Evolutionary conservation across 2,797 vertebrate species (phyloP), one percentile per base, ranked within the genome.

Genomic region (Aplochiton taeniatus): DNA sequence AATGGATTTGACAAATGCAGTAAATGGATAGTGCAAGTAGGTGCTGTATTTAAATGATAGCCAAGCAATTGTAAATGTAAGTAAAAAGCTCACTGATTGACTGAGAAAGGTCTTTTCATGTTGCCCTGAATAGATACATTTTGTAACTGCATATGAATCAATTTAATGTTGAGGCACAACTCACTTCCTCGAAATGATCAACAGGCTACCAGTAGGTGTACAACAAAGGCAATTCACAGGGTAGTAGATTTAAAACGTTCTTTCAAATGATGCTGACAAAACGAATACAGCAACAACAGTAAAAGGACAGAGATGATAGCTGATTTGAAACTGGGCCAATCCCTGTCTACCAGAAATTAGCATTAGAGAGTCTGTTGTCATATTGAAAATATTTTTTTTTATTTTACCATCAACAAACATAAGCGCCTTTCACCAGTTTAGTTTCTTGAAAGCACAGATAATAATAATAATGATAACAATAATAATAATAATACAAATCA

Each of bases 281-380:
- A 12, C 11, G 11, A 14, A 48, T 1, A 8, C 12, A 9, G 46
- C 60, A n/a, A 49, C 63, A 16, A 19, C 16, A 57, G 49, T 57
- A 44, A 65, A n/a, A 49, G 53, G 8, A n/a, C 61, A 44, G 14
- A 61, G n/a, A 48, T 58, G 7, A 1, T 8, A 8, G 11, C 67
- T 68, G 31, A 56, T 55, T 20, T 81, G 47, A 76, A 70, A 41
- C 41, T 61, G 16, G 58, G 57, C 63, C 13, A 56, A 70, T 41
- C 52, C 47, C 66, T 74, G 68, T 69, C 82, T 82, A 77, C 69
- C 63, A 75, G 68, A 79, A 76, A 73, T 64, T 50, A 74, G 68
- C 68, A 57, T 57, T 61, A 52, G 50, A 74, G 31, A 51, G 51
- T 63, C 63, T 73, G 46, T 61, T 49, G 20, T 52, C 47, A 56